phyloP scores from a whole-genome alignment of 1,140 invertebrate species.

The Theocolax elegans region DNA sequence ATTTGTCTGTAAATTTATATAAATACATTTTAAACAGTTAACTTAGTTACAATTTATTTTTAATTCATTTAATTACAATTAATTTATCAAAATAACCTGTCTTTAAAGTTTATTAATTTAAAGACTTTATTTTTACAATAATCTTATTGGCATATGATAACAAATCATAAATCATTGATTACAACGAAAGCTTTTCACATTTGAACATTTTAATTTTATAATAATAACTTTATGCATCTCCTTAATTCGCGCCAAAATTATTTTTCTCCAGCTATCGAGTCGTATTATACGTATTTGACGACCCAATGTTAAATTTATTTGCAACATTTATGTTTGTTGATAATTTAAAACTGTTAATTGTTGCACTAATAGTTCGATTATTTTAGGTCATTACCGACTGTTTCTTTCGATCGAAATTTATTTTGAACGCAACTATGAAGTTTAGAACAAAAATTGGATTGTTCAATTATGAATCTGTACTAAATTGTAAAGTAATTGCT shows the following conservation, averaged over 20 bases:
- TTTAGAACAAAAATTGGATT: constrained; percentile 16
- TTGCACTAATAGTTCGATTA: neutral
- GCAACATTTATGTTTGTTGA: neutral
- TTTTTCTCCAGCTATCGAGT: constrained; percentile 21
- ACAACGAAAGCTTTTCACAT: too few relatives aligned
- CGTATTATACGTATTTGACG: neutral
- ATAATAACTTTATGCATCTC: constrained; percentile 11
- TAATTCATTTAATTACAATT: too few relatives aligned
- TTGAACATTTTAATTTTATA: too few relatives aligned
- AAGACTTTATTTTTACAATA: too few relatives aligned
- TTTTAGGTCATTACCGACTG: neutral
- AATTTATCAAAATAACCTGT: too few relatives aligned
- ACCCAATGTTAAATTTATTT: constrained; percentile 1
- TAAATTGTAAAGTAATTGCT: constrained; percentile 16
- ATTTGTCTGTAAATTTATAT: too few relatives aligned
- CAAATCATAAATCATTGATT: too few relatives aligned
- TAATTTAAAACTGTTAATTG: neutral
- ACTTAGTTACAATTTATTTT: too few relatives aligned
- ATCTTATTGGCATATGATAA: too few relatives aligned
- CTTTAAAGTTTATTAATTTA: too few relatives aligned
- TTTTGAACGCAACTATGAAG: constrained; percentile 3
- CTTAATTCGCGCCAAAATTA: constrained; percentile 6
- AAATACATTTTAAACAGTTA: too few relatives aligned
- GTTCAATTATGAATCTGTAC: constrained; percentile 15
- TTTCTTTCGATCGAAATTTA: constrained; percentile 4